Percentiles rank a stretch among this genome's conserved stretches.
These are phyloP conservation scores for Actinemys pallida DNA, from an alignment of 2,113 vertebrate genomes.

Conservation along the genomic window DNA sequence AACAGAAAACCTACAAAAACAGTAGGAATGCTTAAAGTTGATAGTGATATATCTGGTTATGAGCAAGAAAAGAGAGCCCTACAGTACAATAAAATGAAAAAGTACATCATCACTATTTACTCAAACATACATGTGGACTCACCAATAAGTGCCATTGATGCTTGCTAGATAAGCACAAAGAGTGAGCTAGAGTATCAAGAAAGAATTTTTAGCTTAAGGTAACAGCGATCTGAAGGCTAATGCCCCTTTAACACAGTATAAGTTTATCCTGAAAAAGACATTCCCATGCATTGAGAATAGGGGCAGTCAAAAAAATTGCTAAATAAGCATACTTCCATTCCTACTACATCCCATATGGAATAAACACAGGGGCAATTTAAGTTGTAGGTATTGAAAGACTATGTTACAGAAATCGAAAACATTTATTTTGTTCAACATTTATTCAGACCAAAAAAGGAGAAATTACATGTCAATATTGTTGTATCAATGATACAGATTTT, in stretches of 20 bases:
- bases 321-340: background rate
- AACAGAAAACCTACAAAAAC: background rate
- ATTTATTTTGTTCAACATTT: background rate
- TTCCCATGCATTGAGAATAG: background rate
- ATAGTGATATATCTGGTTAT: background rate
- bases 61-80: background rate
- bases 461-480: background rate
- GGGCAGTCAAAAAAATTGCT: background rate
- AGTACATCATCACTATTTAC: background rate
- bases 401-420: background rate
- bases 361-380: background rate
- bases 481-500: no score
- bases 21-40: background rate
- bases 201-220: background rate
- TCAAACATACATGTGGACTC: background rate
- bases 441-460: background rate
- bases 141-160: background rate
- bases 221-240: background rate
- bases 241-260: background rate
- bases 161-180: background rate
- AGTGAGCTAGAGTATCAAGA: background rate
- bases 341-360: accelerated
- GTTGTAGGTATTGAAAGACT: accelerated
- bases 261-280: background rate
- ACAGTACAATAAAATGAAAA: background rate